Evolutionary conservation across 2,113 vertebrate genomes (phyloP), one percentile per base, ranked within the genome.

Genomic region (Poicephalus gulielmi): DNA sequence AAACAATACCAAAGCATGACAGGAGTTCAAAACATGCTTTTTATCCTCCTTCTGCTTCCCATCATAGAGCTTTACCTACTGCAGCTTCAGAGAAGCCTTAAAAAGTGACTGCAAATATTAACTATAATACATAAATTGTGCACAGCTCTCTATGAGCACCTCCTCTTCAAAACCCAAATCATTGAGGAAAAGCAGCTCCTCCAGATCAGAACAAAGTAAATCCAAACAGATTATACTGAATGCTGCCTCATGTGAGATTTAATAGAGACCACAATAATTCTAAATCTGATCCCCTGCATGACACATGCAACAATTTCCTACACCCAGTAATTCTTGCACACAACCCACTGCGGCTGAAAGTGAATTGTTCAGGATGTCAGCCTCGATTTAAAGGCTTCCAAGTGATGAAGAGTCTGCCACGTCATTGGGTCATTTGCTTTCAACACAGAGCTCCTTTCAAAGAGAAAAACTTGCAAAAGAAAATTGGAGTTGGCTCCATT

Each of bases 131-230:
- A 62, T 30, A 77, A 94, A 59, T 13, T 7, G 63, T 12, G n/a
- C 52, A 12, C 0, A 0, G 62, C 79, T 50, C 71, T 69, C 43
- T 39, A 17, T 0, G 0, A 68, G 82, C 19, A 1, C 60, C 82
- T 88, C 55, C 59, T 33, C 84, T 74, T 63, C 59, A 39, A 66
- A 59, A 41, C 7, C 19, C 3, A 5, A 17, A 30, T 4, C 53
- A 37, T 4, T 92, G 92, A 95, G 82, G 47, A 71, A 91, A 94
- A 83, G n/a, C 90, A 94, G 77, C 79, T 87, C 90, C 78, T 73
- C 35, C 78, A 55, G 74, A 53, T 88, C 78, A 68, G 74, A 70
- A 63, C 25, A 17, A 62, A 67, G 68, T 33, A 93, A 94, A 96
- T 95, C 94, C 92, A 55, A 83, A 47, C 62, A 87, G 78, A 86